A percentile compares a stretch with the other conserved stretches of the same genome.
These are phyloP conservation scores for Calephelis perditalis DNA, from an alignment of 2,888 invertebrate genomes.

Conservation along the genomic window DNA sequence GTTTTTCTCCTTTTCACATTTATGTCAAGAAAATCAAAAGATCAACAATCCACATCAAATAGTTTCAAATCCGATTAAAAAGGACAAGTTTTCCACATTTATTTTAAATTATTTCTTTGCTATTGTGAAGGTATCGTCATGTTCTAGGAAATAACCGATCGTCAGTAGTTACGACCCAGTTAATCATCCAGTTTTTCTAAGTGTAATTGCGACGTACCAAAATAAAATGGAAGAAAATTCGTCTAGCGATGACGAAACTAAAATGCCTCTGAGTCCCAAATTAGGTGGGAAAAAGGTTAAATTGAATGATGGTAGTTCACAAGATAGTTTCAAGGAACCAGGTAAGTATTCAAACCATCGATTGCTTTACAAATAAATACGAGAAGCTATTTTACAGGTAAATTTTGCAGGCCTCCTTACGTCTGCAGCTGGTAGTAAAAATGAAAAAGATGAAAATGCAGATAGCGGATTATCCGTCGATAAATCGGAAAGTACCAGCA, in stretches of 20 bases:
- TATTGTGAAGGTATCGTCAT: neutral
- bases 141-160: neutral
- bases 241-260: constrained; percentile 62
- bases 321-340: constrained; percentile 56
- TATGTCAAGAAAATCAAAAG: neutral
- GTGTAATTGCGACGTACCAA: constrained; percentile 30
- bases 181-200: constrained; percentile 17
- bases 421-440: constrained; percentile 33
- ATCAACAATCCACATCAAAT: neutral
- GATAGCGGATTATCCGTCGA: constrained; percentile 69
- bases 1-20: neutral
- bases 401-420: constrained; percentile 31
- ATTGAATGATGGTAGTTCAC: constrained; percentile 69
- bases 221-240: constrained; percentile 65
- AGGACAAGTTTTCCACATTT: constrained; percentile 1
- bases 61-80: neutral
- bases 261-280: constrained; percentile 48
- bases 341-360: constrained; percentile 39
- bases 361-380: constrained; percentile 30
- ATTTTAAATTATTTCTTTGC: neutral
- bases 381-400: constrained; percentile 43
- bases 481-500: constrained; percentile 68
- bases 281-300: constrained; percentile 62
- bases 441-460: constrained; percentile 54
- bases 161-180: constrained; percentile 1